Conservation (phyloP, 2,113 vertebrate genomes). For the Sander vitreus region DNA sequence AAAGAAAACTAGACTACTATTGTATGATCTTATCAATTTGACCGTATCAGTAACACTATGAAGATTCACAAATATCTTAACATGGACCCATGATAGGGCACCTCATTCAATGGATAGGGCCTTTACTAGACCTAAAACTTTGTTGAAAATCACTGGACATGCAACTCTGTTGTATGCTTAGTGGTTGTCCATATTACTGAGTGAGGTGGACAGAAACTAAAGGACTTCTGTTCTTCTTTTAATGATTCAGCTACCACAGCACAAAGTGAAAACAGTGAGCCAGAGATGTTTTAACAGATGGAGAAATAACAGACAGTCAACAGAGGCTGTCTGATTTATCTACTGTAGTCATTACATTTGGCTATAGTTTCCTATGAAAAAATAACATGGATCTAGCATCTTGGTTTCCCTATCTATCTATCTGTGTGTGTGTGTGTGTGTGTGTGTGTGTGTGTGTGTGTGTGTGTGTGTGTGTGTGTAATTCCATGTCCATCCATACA, state of each 20-base stretch:
- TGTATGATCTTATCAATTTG: background rate
- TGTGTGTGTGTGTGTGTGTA: background rate
- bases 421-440: background rate
- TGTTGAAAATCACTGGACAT: no score
- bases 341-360: background rate
- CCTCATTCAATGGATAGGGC: background rate
- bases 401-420: background rate
- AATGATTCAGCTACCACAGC: constrained; percentile 11
- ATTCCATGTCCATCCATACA: background rate
- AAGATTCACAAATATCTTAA: background rate
- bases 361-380: background rate
- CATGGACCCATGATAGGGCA: background rate
- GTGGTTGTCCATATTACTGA: background rate
- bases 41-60: background rate
- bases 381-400: background rate
- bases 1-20: background rate
- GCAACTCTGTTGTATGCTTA: background rate
- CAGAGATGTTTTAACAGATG: constrained; percentile 4
- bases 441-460: background rate
- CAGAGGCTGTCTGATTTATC: constrained; percentile 8
- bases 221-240: constrained; percentile 19
- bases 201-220: constrained; percentile 16
- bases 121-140: background rate
- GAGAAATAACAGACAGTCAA: constrained; percentile 17
- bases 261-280: background rate